Evolutionary conservation across 2,113 vertebrate genomes (phyloP), one percentile per base, ranked within the genome.

Genomic region (Lasiurus borealis): DNA sequence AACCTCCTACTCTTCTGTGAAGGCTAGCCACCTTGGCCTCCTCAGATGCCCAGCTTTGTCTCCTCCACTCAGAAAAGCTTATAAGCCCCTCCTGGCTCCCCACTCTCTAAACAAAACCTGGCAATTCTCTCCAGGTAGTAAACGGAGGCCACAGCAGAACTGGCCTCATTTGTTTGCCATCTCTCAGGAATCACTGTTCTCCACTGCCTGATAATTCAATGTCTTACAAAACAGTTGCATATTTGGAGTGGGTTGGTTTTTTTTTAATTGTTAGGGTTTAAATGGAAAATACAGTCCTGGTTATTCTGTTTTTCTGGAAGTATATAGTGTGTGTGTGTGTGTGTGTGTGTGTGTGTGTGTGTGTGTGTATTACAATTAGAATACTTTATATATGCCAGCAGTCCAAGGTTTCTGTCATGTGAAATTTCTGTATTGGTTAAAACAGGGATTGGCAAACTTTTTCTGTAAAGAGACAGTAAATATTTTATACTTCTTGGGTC

Each of bases 341-440:
- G 40, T 40, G 40, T 40, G 40, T 40, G 40, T 40, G 40, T 40
- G 40, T 40, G 40, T 40, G 40, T 40, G 40, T 40, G 40, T 40
- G 40, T 40, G 40, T 40, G 40, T 40, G 40, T 40, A 5, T 40
- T 40, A 85, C 44, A 91, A 87, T 64, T 87, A 77, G 46, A 77
- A 93, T 48, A 66, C 2, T 66, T 82, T n/a, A 16, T 68, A 34
- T 88, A 27, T 81, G 15, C 46, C 46, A 68, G 34, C n/a, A 92
- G 88, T 57, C 54, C 40, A 85, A 81, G 23, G 25, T 83, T 66
- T 91, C 57, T 83, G 21, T 76, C 36, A 87, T n/a, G 52, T 48
- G 31, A 95, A 95, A 96, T 87, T 69, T 86, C 86, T 77, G 1
- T 84, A 88, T 50, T 93, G 31, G 14, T 82, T 93, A 82, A 93